Evolutionary conservation across 2,888 invertebrate genomes (phyloP).

Genomic region (Pemphredon lugubris): DNA sequence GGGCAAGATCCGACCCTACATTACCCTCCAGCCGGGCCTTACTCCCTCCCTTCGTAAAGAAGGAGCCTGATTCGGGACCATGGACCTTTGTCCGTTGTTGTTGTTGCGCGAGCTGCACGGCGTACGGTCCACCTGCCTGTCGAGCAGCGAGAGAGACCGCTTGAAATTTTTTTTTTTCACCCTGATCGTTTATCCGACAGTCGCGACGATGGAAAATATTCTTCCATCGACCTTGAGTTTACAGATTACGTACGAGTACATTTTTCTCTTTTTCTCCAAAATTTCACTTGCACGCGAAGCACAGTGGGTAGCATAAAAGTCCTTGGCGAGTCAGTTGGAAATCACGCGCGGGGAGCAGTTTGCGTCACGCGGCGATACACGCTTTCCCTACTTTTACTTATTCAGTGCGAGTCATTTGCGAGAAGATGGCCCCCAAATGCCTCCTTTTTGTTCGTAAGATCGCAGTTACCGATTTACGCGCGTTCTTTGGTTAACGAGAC

Average conservation of each 20-base stretch:
- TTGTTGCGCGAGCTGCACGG: slow-evolving; percentile 52
- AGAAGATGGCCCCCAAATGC: slow-evolving; percentile 15
- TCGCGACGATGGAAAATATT: too few relatives aligned
- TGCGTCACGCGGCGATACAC: slow-evolving; percentile 29
- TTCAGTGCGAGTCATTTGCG: slow-evolving; percentile 9
- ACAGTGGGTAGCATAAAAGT: background rate
- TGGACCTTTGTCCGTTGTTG: slow-evolving; percentile 54
- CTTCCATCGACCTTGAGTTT: background rate
- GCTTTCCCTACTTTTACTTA: slow-evolving; percentile 26
- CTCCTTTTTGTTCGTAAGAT: slow-evolving; percentile 1
- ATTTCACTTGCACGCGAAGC: background rate
- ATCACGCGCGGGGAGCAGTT: slow-evolving; percentile 6
- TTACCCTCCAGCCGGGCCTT: slow-evolving; percentile 52
- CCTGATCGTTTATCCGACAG: too few relatives aligned
- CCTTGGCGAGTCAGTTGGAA: slow-evolving; percentile 14
- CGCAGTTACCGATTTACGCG: slow-evolving; percentile 10
- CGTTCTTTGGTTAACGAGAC: slow-evolving; percentile 13
- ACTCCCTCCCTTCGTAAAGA: slow-evolving; percentile 12
- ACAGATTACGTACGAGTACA: too few relatives aligned
- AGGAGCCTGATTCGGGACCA: slow-evolving; percentile 47
- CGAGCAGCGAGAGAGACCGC: too few relatives aligned
- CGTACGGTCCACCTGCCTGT: slow-evolving; percentile 53
- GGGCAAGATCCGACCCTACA: slow-evolving; percentile 61
- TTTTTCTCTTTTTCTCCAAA: background rate
- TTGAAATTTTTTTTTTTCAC: slow-evolving; percentile 41